Evolutionary conservation across 2,113 vertebrate species (phyloP).

Genomic region (Procapra przewalskii): DNA sequence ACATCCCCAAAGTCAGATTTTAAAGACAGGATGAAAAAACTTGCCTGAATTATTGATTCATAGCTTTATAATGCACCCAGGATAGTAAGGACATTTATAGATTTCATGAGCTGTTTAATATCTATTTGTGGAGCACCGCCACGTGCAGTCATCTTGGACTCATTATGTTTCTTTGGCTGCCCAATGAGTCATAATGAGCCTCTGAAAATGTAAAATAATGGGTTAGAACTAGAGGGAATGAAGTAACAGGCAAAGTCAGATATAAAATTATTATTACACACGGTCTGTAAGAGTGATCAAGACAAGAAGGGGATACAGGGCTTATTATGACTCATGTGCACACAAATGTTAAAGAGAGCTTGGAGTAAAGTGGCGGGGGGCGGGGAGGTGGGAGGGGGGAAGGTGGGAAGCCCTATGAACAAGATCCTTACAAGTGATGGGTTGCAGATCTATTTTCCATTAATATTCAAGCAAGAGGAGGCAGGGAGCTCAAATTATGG

Average conservation of each 20-base stretch:
- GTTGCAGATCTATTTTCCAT: constrained; percentile 35
- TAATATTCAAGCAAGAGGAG: constrained; percentile 28
- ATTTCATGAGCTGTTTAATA: constrained; percentile 76
- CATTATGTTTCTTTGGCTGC: constrained; percentile 74
- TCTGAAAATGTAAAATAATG: constrained; percentile 79
- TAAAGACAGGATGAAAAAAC: constrained; percentile 63
- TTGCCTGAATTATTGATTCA: constrained; percentile 75
- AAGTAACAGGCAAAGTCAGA: constrained; percentile 69
- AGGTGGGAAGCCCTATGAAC: not conserved
- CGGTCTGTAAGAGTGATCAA: constrained; percentile 54
- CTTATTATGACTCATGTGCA: not conserved
- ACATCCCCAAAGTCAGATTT: constrained; percentile 58
- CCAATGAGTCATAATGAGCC: constrained; percentile 78
- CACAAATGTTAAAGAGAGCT: not conserved
- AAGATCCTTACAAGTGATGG: constrained; percentile 10
- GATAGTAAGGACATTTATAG: constrained; percentile 76
- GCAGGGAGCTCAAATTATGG: constrained; percentile 25
- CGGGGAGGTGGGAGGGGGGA: too few relatives aligned
- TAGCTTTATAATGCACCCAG: constrained; percentile 72
- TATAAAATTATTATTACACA: constrained; percentile 68
- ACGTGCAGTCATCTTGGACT: constrained; percentile 75
- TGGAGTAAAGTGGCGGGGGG: not conserved
- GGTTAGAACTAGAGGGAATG: constrained; percentile 75
- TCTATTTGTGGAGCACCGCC: constrained; percentile 73
- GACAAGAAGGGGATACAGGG: not conserved